Percentiles rank a stretch among this genome's conserved stretches.
phyloP scores from a whole-genome alignment of 2,797 vertebrate species.

The Falco novaeseelandiae region DNA sequence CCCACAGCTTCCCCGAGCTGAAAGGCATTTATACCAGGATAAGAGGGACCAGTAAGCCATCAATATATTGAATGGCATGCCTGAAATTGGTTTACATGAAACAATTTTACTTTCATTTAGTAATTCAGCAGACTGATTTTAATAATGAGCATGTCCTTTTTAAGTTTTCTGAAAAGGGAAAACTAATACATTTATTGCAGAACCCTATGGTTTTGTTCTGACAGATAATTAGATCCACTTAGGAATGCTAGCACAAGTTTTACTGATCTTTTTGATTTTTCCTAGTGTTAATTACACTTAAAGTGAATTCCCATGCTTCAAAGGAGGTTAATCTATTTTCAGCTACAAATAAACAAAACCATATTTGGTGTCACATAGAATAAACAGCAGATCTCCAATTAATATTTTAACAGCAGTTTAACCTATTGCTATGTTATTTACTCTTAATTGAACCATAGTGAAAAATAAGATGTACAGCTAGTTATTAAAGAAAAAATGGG shows the following conservation, averaged over 20 bases:
- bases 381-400: not conserved
- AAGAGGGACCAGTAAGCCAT: not conserved
- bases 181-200: not conserved
- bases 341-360: not conserved
- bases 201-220: not conserved
- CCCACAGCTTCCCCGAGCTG: not conserved
- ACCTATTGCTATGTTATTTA: not conserved
- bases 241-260: not conserved
- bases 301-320: not conserved
- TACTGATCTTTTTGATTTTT: not conserved
- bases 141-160: not conserved
- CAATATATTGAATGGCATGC: not conserved
- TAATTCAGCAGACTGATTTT: not conserved
- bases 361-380: not conserved
- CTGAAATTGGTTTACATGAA: not conserved
- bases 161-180: not conserved
- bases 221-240: not conserved
- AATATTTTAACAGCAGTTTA: not conserved
- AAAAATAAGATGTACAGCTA: not conserved
- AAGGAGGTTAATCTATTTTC: not conserved
- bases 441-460: not conserved
- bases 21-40: not conserved
- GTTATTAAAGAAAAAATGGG: not conserved
- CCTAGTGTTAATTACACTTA: not conserved
- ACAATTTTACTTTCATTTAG: not conserved